phyloP scores from a whole-genome alignment of 1,140 invertebrate species.

The Cyrtorhinus lividipennis region DNA sequence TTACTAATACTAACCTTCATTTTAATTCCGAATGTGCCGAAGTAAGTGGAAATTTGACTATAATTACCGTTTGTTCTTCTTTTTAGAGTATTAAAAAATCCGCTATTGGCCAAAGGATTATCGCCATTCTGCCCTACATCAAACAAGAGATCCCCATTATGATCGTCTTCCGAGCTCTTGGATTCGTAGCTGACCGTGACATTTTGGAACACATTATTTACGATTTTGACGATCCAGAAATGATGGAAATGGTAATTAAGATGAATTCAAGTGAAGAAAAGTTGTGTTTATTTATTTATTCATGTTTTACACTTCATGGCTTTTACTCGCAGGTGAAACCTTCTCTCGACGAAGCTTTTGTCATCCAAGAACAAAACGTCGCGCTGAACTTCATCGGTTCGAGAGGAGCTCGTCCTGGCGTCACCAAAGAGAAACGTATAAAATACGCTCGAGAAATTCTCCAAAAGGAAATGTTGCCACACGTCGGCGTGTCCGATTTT shows the following conservation, averaged over 20 bases:
- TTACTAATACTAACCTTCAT: conserved; percentile 1
- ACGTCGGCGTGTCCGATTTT: conserved; percentile 96
- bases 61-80: neutral
- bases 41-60: neutral
- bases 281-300: neutral
- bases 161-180: conserved; percentile 92
- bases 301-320: neutral
- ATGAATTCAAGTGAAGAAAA: no score
- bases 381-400: conserved; percentile 96
- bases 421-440: conserved; percentile 95
- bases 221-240: conserved; percentile 97
- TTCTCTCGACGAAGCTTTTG: conserved; percentile 96
- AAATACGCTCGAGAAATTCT: conserved; percentile 98
- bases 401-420: conserved; percentile 88
- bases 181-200: conserved; percentile 96
- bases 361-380: conserved; percentile 97
- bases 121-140: conserved; percentile 94
- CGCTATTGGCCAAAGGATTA: conserved; percentile 94
- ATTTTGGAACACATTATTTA: conserved; percentile 98
- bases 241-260: conserved; percentile 90
- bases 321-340: conserved; percentile 58
- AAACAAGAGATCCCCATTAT: conserved; percentile 99
- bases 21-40: neutral
- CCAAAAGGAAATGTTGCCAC: conserved; percentile 98
- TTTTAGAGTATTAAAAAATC: conserved; percentile 83